A percentile compares a stretch with the other conserved stretches of the same genome.
These are phyloP conservation scores for Pithys albifrons DNA, from an alignment of 2,113 vertebrate genomes.

Conservation along the genomic window DNA sequence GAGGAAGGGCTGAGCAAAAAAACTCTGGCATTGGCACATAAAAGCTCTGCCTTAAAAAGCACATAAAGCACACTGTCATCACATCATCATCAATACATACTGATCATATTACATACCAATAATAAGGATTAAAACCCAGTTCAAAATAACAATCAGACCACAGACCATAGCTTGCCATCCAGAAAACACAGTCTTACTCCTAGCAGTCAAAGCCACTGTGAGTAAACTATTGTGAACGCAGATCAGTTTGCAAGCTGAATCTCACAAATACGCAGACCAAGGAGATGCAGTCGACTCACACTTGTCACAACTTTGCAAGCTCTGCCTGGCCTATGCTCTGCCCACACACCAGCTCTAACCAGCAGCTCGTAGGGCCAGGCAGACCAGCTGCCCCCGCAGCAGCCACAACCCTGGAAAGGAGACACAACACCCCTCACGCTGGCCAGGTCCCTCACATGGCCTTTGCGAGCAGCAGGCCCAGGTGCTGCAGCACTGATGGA, in stretches of 20 bases:
- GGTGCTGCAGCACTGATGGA: background rate
- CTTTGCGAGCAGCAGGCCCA: background rate
- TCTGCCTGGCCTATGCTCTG: background rate
- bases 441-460: background rate
- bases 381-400: background rate
- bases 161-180: background rate
- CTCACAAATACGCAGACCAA: background rate
- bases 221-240: background rate
- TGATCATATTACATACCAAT: background rate
- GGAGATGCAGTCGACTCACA: no score
- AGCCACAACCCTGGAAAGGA: background rate
- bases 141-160: background rate
- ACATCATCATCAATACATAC: background rate
- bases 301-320: background rate
- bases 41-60: background rate
- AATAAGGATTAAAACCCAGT: background rate
- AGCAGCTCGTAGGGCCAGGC: background rate
- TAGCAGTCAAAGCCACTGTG: background rate
- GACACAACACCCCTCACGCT: accelerated
- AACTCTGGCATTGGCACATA: background rate
- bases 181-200: background rate
- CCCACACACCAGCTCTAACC: background rate
- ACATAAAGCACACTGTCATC: background rate
- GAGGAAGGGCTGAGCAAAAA: background rate
- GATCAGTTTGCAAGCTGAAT: background rate